Conservation (phyloP, 2,888 invertebrate species). For the Aphidius colemani region DNA sequence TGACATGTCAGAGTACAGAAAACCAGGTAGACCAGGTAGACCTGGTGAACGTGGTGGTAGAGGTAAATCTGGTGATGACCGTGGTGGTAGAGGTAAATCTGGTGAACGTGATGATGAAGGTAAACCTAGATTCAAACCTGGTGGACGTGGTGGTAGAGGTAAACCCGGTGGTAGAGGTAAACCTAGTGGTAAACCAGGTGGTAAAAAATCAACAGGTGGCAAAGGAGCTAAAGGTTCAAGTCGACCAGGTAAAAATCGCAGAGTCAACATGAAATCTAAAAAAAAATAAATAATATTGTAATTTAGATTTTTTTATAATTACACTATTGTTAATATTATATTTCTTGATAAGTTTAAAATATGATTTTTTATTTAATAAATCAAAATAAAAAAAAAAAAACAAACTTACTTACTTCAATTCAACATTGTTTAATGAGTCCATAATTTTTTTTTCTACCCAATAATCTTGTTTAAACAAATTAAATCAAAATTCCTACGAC, state of each 20-base stretch:
- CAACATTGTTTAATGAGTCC: too few species aligned
- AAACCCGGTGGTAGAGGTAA: slow-evolving; percentile 28
- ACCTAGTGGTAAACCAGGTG: slow-evolving; percentile 28
- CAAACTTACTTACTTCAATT: too few species aligned
- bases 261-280: slow-evolving; percentile 60
- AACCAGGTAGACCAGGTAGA: slow-evolving; percentile 51
- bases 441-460: too few species aligned
- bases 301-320: background rate
- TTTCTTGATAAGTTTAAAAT: too few species aligned
- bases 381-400: too few species aligned
- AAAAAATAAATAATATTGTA: slow-evolving; percentile 39
- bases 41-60: slow-evolving; percentile 15
- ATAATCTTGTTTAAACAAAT: too few species aligned
- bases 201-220: background rate
- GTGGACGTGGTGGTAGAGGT: slow-evolving; percentile 1
- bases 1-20: slow-evolving; percentile 66
- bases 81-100: slow-evolving; percentile 32
- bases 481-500: too few species aligned
- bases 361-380: too few species aligned
- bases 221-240: slow-evolving; percentile 35
- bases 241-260: slow-evolving; percentile 62
- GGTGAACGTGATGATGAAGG: slow-evolving; percentile 7
- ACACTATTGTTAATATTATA: too few species aligned
- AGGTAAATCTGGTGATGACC: too few species aligned
- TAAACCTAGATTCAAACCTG: too few species aligned